phyloP scores from a whole-genome alignment of 1,140 invertebrate genomes.

The Formica exsecta region DNA sequence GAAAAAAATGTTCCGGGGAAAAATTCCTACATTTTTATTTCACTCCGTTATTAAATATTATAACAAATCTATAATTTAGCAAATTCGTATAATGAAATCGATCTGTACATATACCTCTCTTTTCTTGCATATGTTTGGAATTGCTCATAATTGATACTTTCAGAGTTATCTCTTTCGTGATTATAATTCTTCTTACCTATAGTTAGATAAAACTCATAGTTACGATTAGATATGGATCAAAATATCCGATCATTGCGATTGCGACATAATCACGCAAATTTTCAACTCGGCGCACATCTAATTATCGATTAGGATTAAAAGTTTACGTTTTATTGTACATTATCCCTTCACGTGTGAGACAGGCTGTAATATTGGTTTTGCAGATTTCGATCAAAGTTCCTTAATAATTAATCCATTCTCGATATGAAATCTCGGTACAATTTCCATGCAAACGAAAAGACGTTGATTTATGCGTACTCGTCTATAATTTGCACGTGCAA shows the following conservation, averaged over 20 bases:
- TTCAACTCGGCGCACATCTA: neutral
- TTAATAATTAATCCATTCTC: constrained; percentile 36
- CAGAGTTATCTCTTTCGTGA: neutral
- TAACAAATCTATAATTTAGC: neutral
- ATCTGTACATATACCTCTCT: neutral
- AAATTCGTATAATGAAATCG: neutral
- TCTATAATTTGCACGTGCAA: constrained; percentile 39
- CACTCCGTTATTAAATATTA: neutral
- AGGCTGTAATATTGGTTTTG: neutral
- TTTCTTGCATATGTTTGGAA: neutral
- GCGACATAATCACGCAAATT: neutral
- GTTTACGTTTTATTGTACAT: neutral
- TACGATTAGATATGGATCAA: constrained; percentile 19
- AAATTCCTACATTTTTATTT: neutral
- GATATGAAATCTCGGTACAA: neutral
- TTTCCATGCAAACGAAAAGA: constrained; percentile 10
- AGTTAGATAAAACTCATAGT: constrained; percentile 27
- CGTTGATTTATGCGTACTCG: constrained; percentile 22
- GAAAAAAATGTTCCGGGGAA: neutral
- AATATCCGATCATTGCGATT: neutral
- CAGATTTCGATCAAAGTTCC: constrained; percentile 16
- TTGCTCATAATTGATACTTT: neutral
- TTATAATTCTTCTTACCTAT: constrained; percentile 5
- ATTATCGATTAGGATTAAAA: constrained; percentile 23
- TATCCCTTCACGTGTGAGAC: neutral